Base-by-base conservation (phyloP, 1,140 invertebrate species). In the Cydia strobilella region DNA sequence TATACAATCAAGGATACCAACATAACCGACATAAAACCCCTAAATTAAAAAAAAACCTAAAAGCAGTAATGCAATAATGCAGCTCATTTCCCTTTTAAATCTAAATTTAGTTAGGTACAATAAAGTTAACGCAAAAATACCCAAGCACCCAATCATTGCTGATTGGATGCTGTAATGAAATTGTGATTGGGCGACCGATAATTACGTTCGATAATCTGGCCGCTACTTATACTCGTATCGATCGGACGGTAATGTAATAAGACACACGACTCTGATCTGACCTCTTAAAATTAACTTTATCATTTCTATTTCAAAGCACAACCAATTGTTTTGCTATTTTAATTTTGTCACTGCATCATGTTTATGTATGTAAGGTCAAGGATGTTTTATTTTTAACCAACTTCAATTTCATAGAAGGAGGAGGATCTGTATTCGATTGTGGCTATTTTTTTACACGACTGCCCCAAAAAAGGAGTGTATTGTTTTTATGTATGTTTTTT, bases 181-280 rank as follows among this genome's bases (percentile, higher is more conserved):
- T 18, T 59, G 54, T 18, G 20, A 23, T n/a, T 23, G 54, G n/a
- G 4, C n/a, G 20, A 20, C 20, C 9, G 54, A 59, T 59, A 59
- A 59, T 59, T 23, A 59, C n/a, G 20, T 59, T 23, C 20, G 54
- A 59, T 59, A 59, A 59, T 59, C 54, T n/a, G 54, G 54, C 20
- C 54, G n/a, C 54, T 59, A 23, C 54, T 59, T 59, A 59, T 59
- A 23, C 54, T 59, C 23, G 23, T 59, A 59, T 23, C 20, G 54
- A 59, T 54, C 51, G n/a, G n/a, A 5, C 51, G n/a, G 54, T 59
- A 20, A 59, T 59, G 54, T 59, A 20, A 59, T 59, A 59, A 59
- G n/a, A 59, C 54, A 54, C 51, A 59, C 54, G 54, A 59, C 18
- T 59, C 1, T 12, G 54, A 23, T 59, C 1, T 12, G 54, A 23